A percentile compares a stretch with the other conserved stretches of the same genome.
Evolutionary conservation across 1,140 invertebrate genomes (phyloP).

Genomic region (Pachypeltis micranthus): DNA sequence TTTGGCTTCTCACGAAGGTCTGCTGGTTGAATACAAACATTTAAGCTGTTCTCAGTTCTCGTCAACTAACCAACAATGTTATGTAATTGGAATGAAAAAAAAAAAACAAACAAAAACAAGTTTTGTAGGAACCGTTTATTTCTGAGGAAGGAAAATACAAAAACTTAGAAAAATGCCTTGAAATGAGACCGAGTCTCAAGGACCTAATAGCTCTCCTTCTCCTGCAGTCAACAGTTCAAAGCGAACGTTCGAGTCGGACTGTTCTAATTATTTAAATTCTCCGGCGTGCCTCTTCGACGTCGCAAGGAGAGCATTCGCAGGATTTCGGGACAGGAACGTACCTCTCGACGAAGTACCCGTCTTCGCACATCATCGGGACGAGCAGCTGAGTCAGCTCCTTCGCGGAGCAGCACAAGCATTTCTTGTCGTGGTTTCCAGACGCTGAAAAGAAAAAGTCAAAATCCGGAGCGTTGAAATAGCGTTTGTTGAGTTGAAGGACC

Average conservation of each 20-base stretch:
- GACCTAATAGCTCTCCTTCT: too few species aligned
- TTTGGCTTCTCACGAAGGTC: too few species aligned
- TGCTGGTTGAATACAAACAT: too few species aligned
- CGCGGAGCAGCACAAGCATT: conserved; percentile 47
- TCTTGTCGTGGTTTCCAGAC: conserved; percentile 37
- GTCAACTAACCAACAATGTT: too few species aligned
- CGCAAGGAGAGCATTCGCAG: conserved; percentile 9
- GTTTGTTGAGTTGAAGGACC: not conserved
- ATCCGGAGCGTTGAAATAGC: too few species aligned
- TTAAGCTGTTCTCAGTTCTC: too few species aligned
- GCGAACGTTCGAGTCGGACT: not conserved
- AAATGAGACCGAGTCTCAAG: not conserved
- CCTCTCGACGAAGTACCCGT: conserved; percentile 9
- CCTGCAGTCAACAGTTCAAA: too few species aligned
- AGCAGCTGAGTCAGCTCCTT: not conserved
- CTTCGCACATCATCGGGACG: conserved; percentile 15
- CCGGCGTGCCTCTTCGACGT: not conserved
- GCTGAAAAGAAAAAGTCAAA: conserved; percentile 34
- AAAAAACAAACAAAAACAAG: not conserved
- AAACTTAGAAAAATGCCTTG: not conserved
- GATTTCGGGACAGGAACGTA: not conserved
- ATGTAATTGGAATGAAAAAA: not conserved
- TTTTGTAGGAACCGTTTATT: not conserved
- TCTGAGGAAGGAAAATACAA: not conserved
- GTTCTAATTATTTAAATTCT: not conserved